Base-by-base conservation (phyloP, 2,888 invertebrate genomes). In the Leucania comma region DNA sequence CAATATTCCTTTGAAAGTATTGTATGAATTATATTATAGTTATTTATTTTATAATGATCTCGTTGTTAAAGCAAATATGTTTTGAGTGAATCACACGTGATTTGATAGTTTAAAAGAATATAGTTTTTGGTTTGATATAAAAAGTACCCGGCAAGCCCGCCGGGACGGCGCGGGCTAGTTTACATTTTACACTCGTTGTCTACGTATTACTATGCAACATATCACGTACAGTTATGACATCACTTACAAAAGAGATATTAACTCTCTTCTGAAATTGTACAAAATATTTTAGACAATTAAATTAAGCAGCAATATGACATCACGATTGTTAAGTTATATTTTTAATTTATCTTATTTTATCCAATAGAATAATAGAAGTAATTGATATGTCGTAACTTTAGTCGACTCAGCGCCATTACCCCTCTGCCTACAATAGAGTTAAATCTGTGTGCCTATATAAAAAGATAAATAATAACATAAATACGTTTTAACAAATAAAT, bases 1-100 rank as follows among this genome's bases (percentile, higher is more conserved):
- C 65, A 61, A 78, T 65, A 48, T 68, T 46, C 57, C 61, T 50
- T 56, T 46, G 57, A 53, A 60, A 65, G 58, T 68, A 58, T 72
- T 67, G 20, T 69, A 32, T 67, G 48, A 67, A 57, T 48, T 17
- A 48, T 32, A 59, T 35, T 59, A 78, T 64, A 58, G 61, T 74
- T 51, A 54, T 60, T 56, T 71, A 68, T 81, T 60, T 68, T 54
- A 61, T 57, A 64, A 48, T 46, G 72, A 80, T 80, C 64, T 76
- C 77, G 54, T 57, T 59, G 42, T 35, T 17, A 26, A 60, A 38
- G 20, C 22, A 29, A 35, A 50, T 62, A 53, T 62, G 26, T 50
- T 48, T 72, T 32, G 59, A 29, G 24, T 62, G 24, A n/a, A 29
- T 69, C 24, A 22, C 35, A 59, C 58, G 35, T n/a, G 29, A 26